A percentile compares a stretch with the other conserved stretches of the same genome.
phyloP scores from a whole-genome alignment of 2,888 invertebrate species.

The Callinectes sapidus region DNA sequence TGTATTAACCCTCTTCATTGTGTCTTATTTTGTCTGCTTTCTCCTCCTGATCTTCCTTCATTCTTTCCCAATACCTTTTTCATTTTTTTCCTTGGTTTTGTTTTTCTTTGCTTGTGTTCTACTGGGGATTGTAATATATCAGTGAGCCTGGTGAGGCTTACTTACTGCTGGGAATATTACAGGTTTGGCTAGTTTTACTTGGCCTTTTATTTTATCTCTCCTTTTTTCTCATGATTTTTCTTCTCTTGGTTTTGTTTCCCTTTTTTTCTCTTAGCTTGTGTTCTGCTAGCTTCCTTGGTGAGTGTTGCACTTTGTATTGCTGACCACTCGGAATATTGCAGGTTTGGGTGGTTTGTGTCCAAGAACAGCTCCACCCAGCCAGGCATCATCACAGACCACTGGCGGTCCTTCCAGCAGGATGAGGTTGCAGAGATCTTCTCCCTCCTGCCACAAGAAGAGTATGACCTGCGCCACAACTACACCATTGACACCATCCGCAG shows the following conservation, averaged over 20 bases:
- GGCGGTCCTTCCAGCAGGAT: constrained; percentile 79
- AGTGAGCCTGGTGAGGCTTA: too few relatives aligned
- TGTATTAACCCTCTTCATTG: neutral
- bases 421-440: constrained; percentile 78
- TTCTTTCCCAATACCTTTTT: neutral
- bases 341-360: constrained; percentile 72
- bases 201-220: too few relatives aligned
- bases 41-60: neutral
- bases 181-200: too few relatives aligned
- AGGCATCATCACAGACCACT: constrained; percentile 77
- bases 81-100: neutral
- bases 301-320: neutral
- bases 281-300: neutral
- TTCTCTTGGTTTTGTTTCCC: too few relatives aligned
- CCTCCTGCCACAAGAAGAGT: constrained; percentile 74
- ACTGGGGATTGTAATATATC: neutral
- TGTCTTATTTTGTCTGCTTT: neutral
- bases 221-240: too few relatives aligned
- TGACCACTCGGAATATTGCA: constrained; percentile 9
- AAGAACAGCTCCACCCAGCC: constrained; percentile 48
- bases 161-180: too few relatives aligned
- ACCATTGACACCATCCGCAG: neutral
- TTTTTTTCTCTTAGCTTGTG: too few relatives aligned
- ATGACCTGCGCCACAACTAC: constrained; percentile 42
- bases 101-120: neutral